Conservation (phyloP, 2,797 vertebrate species). For the Cottoperca gobio region DNA sequence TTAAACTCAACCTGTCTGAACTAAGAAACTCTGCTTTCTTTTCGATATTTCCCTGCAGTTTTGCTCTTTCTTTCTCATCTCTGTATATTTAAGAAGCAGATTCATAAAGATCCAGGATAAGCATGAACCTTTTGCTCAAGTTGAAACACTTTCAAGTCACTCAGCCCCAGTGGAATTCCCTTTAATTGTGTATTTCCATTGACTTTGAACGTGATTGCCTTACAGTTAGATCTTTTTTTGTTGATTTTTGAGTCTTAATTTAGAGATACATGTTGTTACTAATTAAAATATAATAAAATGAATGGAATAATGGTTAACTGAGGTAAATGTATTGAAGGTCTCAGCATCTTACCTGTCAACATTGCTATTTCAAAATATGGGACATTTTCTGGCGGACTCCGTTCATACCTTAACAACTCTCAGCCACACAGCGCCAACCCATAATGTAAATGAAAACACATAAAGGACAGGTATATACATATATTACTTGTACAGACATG, state of each 20-base stretch:
- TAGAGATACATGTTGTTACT: neutral
- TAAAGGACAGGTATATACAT: too few relatives aligned
- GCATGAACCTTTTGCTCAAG: neutral
- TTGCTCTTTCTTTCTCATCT: neutral
- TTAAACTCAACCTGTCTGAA: neutral
- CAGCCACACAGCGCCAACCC: too few relatives aligned
- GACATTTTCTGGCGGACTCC: too few relatives aligned
- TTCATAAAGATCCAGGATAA: neutral
- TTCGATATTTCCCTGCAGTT: neutral
- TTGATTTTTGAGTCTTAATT: neutral
- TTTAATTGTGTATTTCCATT: neutral
- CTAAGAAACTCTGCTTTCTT: neutral
- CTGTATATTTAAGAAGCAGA: neutral
- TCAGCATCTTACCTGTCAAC: too few relatives aligned
- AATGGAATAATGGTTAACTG: neutral
- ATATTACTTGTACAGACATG: too few relatives aligned
- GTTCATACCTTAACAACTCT: too few relatives aligned
- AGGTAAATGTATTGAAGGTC: neutral
- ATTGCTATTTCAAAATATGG: too few relatives aligned
- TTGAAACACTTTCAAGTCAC: neutral
- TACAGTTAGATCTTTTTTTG: neutral
- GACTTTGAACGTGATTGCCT: neutral
- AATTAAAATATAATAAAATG: too few relatives aligned
- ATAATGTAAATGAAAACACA: too few relatives aligned
- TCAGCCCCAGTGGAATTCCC: neutral